A percentile compares a stretch with the other conserved stretches of the same genome.
phyloP scores from a whole-genome alignment of 1,140 invertebrate species.

The Andricus grossulariae region DNA sequence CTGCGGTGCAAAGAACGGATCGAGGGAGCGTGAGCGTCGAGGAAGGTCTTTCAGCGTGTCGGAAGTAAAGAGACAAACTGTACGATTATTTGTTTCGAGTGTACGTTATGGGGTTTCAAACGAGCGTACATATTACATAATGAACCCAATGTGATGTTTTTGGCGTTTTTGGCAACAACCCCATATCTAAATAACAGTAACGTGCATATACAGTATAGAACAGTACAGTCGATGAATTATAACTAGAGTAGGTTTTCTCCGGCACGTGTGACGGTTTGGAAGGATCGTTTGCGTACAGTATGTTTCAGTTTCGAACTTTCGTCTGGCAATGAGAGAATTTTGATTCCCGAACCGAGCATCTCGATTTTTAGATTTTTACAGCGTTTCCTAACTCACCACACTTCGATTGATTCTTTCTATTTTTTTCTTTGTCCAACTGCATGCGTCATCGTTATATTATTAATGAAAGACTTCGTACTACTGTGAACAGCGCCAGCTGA shows the following conservation, averaged over 20 bases:
- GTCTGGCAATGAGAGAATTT: slow-evolving; percentile 12
- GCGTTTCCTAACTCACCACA: slow-evolving; percentile 9
- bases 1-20: neutral
- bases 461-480: slow-evolving; percentile 7
- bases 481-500: neutral
- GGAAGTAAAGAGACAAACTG: neutral
- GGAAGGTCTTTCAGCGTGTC: neutral
- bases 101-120: neutral
- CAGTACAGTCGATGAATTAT: slow-evolving; percentile 23
- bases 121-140: neutral
- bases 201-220: neutral
- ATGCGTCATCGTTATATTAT: neutral
- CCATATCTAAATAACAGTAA: slow-evolving; percentile 6
- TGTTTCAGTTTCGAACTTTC: slow-evolving; percentile 31
- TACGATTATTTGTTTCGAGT: slow-evolving; percentile 16
- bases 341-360: neutral
- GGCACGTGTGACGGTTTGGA: neutral
- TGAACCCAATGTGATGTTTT: neutral
- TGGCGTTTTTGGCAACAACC: slow-evolving; percentile 3
- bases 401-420: neutral
- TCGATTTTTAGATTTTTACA: neutral
- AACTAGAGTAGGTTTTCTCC: slow-evolving; percentile 8
- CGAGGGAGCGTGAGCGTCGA: neutral
- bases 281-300: slow-evolving; percentile 13
- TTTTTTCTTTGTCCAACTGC: neutral